These are phyloP conservation scores for Cactoblastis cactorum DNA, from an alignment of 2,888 invertebrate species.

Conservation along the genomic window DNA sequence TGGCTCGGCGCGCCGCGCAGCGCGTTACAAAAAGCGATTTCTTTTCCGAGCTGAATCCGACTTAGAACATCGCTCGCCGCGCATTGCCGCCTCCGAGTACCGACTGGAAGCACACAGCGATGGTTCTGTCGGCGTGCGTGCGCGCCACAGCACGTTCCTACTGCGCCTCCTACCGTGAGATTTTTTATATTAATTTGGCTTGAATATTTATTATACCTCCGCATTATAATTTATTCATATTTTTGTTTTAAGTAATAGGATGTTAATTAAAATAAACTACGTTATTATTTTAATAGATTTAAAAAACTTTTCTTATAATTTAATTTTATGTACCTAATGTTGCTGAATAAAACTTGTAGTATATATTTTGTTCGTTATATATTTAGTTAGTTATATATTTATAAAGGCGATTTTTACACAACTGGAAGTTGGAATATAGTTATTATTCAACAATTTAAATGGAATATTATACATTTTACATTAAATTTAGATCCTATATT, in stretches of 20 bases:
- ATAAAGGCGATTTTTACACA: too few relatives aligned
- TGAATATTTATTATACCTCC: neutral
- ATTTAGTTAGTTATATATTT: too few relatives aligned
- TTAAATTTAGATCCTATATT: too few relatives aligned
- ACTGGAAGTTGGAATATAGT: too few relatives aligned
- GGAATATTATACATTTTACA: too few relatives aligned
- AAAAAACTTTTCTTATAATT: too few relatives aligned
- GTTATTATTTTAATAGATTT: too few relatives aligned
- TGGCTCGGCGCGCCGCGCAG: constrained; percentile 21
- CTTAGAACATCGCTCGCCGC: constrained; percentile 15
- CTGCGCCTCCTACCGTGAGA: constrained; percentile 64
- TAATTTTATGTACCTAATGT: too few relatives aligned
- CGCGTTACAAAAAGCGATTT: constrained; percentile 14
- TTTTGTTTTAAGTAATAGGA: neutral
- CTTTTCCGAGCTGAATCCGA: constrained; percentile 16
- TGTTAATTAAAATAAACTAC: too few relatives aligned
- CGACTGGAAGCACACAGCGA: constrained; percentile 28
- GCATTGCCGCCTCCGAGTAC: constrained; percentile 11
- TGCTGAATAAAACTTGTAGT: too few relatives aligned
- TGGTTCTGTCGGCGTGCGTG: constrained; percentile 69
- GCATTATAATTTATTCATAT: neutral
- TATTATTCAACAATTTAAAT: too few relatives aligned
- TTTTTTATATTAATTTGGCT: constrained; percentile 11
- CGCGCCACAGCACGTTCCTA: constrained; percentile 58
- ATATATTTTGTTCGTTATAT: too few relatives aligned